Evolutionary conservation across 2,888 invertebrate species (phyloP).

Genomic region (Orchesella flavescens): DNA sequence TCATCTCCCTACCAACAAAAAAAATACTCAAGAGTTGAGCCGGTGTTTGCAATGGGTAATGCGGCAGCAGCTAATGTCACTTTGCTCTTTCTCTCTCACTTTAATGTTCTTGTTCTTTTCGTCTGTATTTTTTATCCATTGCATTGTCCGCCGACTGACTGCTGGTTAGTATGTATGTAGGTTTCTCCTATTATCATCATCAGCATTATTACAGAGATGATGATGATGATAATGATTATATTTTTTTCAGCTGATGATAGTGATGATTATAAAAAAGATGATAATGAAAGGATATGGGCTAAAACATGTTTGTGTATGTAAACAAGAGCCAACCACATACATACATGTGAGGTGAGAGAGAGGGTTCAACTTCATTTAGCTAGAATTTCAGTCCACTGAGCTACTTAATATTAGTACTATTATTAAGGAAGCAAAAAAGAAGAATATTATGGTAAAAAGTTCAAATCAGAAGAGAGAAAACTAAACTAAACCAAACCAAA

Average conservation of each 20-base stretch:
- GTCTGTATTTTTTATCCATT: not conserved
- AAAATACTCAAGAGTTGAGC: not conserved
- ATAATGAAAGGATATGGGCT: constrained; percentile 39
- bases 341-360: not conserved
- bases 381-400: constrained; percentile 49
- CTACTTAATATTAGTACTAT: constrained; percentile 44
- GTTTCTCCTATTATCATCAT: constrained; percentile 38
- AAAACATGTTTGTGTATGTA: constrained; percentile 45
- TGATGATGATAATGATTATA: constrained; percentile 35
- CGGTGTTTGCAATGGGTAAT: constrained; percentile 6
- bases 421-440: constrained; percentile 23
- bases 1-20: too few species aligned
- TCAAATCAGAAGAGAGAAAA: constrained; percentile 43
- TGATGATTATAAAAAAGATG: constrained; percentile 3
- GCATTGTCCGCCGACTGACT: not conserved
- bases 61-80: constrained; percentile 20
- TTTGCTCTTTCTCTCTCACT: not conserved
- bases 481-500: constrained; percentile 46
- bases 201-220: constrained; percentile 30
- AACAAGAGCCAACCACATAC: not conserved
- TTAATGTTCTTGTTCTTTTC: not conserved
- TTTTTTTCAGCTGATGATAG: not conserved
- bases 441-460: not conserved
- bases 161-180: constrained; percentile 8
- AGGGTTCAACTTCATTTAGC: constrained; percentile 44